phyloP scores from a whole-genome alignment of 2,888 invertebrate species.

The Noctua janthina region DNA sequence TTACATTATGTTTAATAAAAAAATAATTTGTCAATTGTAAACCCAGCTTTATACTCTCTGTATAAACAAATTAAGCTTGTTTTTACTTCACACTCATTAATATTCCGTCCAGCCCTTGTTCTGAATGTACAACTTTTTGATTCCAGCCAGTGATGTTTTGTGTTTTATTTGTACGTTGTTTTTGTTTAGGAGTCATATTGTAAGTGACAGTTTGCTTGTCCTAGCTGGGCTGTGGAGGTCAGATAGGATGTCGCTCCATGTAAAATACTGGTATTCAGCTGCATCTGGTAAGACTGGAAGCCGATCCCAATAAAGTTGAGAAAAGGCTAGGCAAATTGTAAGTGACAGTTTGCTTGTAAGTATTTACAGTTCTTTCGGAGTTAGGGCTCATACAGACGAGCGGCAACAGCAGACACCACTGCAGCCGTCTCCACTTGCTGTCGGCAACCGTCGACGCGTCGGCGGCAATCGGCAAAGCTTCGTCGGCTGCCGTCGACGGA shows the following conservation, averaged over 20 bases:
- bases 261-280: too few species aligned
- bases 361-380: not conserved
- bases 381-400: not conserved
- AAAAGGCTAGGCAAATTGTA: not conserved
- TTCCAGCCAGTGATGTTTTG: not conserved
- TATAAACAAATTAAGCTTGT: slow-evolving; percentile 38
- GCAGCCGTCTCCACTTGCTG: too few species aligned
- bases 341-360: not conserved
- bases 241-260: too few species aligned
- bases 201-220: not conserved
- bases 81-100: slow-evolving; percentile 36
- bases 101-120: slow-evolving; percentile 35
- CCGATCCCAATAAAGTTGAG: too few species aligned
- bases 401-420: too few species aligned
- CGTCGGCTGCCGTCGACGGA: too few species aligned
- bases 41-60: slow-evolving; percentile 1
- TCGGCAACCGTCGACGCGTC: too few species aligned
- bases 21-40: slow-evolving; percentile 21
- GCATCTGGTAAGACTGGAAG: too few species aligned
- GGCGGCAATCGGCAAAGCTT: too few species aligned
- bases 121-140: slow-evolving; percentile 35
- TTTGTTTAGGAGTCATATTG: not conserved
- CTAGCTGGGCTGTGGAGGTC: too few species aligned
- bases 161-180: slow-evolving; percentile 1
- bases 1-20: not conserved